Evolutionary conservation across 64 coral and sea anemone genomes (phyloP).

Genomic region (Dendronephthya gigantea): DNA sequence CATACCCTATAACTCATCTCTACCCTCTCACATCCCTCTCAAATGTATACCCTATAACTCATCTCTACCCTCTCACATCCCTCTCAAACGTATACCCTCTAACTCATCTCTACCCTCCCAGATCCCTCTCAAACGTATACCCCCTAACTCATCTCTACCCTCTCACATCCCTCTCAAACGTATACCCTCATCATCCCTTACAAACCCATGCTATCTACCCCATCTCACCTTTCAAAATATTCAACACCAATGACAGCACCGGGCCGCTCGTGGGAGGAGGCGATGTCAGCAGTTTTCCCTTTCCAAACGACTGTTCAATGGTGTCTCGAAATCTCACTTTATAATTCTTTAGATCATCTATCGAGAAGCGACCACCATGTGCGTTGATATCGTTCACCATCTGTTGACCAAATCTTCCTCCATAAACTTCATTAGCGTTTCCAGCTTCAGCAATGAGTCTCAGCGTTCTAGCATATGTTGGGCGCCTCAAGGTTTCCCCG

Average conservation of each 20-base stretch:
- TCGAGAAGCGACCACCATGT: constrained; percentile 52
- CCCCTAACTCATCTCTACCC: too few species aligned
- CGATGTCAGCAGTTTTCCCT: constrained; percentile 52
- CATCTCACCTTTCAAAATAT: constrained; percentile 69
- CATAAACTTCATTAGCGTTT: constrained; percentile 65
- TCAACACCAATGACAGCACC: constrained; percentile 71
- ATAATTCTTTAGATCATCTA: constrained; percentile 77
- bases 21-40: too few species aligned
- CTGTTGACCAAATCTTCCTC: constrained; percentile 51
- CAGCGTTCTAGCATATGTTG: constrained; percentile 61
- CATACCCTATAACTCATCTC: too few species aligned
- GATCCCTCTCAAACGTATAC: too few species aligned
- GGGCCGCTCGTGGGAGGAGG: constrained; percentile 86
- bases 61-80: too few species aligned
- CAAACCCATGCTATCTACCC: too few species aligned
- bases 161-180: too few species aligned
- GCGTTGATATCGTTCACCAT: constrained; percentile 65
- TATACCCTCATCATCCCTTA: too few species aligned
- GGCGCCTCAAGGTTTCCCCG: constrained; percentile 65
- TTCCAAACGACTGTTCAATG: constrained; percentile 50
- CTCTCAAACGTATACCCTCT: too few species aligned
- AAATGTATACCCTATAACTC: too few species aligned
- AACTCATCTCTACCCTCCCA: too few species aligned
- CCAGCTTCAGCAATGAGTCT: constrained; percentile 56
- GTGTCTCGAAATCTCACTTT: constrained; percentile 44